Conservation (phyloP, 2,888 invertebrate species). For the Lampropteryx suffumata region DNA sequence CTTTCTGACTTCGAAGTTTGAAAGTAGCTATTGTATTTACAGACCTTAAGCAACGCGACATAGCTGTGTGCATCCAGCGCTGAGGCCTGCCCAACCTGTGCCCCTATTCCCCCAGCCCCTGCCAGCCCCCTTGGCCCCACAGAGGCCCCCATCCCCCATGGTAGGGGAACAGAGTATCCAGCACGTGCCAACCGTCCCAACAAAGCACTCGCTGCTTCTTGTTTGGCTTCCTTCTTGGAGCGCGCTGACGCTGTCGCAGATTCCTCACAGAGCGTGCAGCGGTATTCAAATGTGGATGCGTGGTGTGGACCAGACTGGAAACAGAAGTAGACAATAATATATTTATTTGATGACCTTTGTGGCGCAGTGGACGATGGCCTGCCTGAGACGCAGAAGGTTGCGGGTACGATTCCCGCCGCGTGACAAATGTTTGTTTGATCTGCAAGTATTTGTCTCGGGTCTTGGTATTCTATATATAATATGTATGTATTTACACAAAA, state of each 20-base stretch:
- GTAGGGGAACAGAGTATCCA: constrained; percentile 6
- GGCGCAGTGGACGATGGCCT: too few species aligned
- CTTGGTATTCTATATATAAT: too few species aligned
- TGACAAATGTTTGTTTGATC: too few species aligned
- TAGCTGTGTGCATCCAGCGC: constrained; percentile 4
- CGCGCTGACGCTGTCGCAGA: background rate
- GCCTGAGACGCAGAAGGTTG: too few species aligned
- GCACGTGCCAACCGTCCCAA: background rate
- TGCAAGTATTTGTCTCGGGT: too few species aligned
- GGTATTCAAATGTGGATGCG: constrained; percentile 8
- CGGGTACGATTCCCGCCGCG: too few species aligned
- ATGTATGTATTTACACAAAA: too few species aligned
- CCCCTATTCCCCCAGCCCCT: background rate
- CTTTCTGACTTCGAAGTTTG: too few species aligned
- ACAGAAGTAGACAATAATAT: too few species aligned
- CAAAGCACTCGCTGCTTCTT: background rate
- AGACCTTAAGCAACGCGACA: constrained; percentile 14
- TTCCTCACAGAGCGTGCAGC: constrained; percentile 1
- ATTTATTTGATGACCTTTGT: too few species aligned
- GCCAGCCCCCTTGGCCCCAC: background rate
- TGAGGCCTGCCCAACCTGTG: background rate
- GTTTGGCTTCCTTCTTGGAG: constrained; percentile 19
- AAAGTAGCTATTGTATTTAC: too few species aligned
- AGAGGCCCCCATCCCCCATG: constrained; percentile 1
- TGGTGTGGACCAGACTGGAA: constrained; percentile 16